Conservation (phyloP, 2,797 vertebrate genomes). For the Lagorchestes hirsutus region DNA sequence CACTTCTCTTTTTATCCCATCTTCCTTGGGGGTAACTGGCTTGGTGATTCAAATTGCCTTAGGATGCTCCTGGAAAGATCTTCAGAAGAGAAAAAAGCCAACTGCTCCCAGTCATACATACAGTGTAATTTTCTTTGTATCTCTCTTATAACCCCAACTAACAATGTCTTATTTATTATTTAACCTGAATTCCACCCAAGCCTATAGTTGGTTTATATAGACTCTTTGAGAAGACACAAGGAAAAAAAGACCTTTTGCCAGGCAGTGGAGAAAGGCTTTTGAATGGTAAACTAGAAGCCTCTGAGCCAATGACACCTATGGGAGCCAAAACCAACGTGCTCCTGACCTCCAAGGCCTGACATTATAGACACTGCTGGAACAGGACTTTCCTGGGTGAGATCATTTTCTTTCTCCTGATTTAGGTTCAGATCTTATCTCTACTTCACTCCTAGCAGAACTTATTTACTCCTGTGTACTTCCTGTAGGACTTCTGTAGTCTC, state of each 20-base stretch:
- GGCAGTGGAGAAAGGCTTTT: background rate
- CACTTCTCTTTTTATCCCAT: background rate
- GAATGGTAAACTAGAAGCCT: background rate
- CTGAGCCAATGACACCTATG: background rate
- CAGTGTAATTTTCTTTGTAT: background rate
- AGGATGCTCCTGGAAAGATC: background rate
- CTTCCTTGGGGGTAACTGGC: background rate
- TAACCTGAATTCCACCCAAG: background rate
- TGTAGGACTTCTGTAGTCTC: background rate
- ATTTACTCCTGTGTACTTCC: background rate
- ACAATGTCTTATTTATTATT: background rate
- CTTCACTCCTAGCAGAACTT: background rate
- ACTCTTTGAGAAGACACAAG: background rate
- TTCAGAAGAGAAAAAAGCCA: background rate
- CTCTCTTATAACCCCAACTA: background rate
- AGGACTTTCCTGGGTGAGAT: background rate
- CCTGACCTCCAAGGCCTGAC: background rate
- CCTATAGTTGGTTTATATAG: background rate
- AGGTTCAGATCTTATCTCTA: background rate
- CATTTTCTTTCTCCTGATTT: background rate
- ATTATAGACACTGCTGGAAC: background rate
- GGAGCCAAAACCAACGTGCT: background rate
- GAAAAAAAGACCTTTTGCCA: background rate
- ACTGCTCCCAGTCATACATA: background rate
- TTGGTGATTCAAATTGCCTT: background rate